phyloP scores from a whole-genome alignment of 2,113 vertebrate genomes.

The Cnemophilus loriae region DNA sequence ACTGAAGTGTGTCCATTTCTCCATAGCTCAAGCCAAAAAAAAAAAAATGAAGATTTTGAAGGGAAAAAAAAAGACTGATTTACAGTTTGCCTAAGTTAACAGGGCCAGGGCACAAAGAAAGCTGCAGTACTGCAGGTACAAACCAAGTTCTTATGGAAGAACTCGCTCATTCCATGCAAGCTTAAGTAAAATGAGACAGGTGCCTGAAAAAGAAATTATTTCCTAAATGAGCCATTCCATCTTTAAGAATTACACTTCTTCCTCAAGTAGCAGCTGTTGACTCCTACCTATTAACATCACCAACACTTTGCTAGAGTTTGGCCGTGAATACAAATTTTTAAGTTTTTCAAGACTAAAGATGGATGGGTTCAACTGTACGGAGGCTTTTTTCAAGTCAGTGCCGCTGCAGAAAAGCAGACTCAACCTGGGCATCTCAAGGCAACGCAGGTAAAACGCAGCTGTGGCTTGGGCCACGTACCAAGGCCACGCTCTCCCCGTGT shows the following conservation, averaged over 20 bases:
- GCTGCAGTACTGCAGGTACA: rapidly evolving
- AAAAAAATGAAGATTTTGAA: background rate
- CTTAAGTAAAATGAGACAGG: background rate
- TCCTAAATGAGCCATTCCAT: background rate
- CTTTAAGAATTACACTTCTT: background rate
- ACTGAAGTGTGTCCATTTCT: background rate
- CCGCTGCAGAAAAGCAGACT: rapidly evolving
- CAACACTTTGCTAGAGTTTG: background rate
- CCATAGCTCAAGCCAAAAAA: background rate
- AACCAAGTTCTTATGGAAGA: background rate
- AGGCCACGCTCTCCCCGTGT: rapidly evolving
- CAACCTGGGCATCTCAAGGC: background rate
- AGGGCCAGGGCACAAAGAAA: background rate
- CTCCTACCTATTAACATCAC: background rate
- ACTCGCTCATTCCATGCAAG: rapidly evolving
- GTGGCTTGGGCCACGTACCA: rapidly evolving
- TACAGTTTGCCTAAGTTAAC: background rate
- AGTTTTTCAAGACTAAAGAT: background rate
- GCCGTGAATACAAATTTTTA: background rate
- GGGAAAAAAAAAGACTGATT: background rate
- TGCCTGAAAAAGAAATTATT: background rate
- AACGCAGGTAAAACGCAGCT: rapidly evolving
- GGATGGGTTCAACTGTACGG: rapidly evolving
- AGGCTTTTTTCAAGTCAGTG: background rate
- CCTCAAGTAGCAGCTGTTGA: background rate